Conservation (phyloP, 2,113 vertebrate genomes). For the Mormoops blainvillei region DNA sequence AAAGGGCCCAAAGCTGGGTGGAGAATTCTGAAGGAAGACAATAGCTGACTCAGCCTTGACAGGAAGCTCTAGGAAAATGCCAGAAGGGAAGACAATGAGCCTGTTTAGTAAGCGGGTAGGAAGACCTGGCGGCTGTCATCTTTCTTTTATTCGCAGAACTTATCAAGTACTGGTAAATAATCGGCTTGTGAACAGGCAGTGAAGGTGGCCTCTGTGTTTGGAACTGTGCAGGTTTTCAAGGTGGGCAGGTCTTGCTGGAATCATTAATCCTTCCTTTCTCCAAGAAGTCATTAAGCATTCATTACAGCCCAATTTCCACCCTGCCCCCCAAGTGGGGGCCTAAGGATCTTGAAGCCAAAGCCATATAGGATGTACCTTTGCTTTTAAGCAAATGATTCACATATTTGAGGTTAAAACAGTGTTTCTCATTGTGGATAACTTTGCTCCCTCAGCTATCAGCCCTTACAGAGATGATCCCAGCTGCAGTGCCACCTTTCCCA, state of each 20-base stretch:
- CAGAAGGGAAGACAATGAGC: background rate
- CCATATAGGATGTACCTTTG: background rate
- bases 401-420: background rate
- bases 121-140: background rate
- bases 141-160: background rate
- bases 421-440: background rate
- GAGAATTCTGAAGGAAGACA: constrained; percentile 16
- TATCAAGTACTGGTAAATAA: background rate
- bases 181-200: background rate
- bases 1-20: background rate
- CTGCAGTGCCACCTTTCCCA: background rate
- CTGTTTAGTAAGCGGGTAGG: background rate
- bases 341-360: background rate
- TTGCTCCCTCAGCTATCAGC: background rate
- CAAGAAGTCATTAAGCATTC: background rate
- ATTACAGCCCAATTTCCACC: background rate
- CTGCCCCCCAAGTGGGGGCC: background rate
- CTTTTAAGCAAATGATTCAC: background rate
- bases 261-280: background rate
- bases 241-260: background rate
- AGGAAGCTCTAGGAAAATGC: background rate
- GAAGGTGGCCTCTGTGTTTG: background rate
- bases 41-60: background rate
- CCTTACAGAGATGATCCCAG: background rate
- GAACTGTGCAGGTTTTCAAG: background rate